Base-by-base conservation (phyloP, 2,888 invertebrate species). In the Caenorhabditis zanzibari region DNA sequence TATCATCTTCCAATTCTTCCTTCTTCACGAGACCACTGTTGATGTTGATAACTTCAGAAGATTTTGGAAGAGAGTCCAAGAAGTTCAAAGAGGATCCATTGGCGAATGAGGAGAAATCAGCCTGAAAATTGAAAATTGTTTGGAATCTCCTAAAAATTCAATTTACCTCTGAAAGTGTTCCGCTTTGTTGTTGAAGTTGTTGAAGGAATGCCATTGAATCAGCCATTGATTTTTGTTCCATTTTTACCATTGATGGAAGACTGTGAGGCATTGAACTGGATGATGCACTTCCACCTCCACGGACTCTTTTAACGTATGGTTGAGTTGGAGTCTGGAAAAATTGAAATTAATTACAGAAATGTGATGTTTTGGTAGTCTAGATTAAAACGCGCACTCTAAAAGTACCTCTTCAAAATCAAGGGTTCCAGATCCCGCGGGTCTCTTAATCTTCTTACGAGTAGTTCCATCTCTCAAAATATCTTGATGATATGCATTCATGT, bases 241-340 rank as follows among this genome's bases (percentile, higher is more conserved):
- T 68, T 59, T 63, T 77, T 14, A 77, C 56, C 77, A 77, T 77
- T 35, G 75, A 76, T 9, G 73, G 73, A 10, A 76, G 41, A 22
- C 22, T 24, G 22, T 68, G 41, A 35, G 22, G 19, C 7, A 22
- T 28, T 1, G 72, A 59, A 49, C 61, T 38, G 1, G 77, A 19
- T 38, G 26, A n/a, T 9, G 82, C 38, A 22, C 19, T 44, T 19
- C 73, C 63, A 4, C 87, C 88, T 12, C 88, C 89, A 24, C 90
- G 84, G 3, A 86, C 86, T 38, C 90, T 80, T 80, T 90, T 90
- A 41, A 90, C 90, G 76, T 90, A 90, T 3, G 90, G 90, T 71
- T 90, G 90, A 10, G 90, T 90, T 24, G 90, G 90, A 14, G 90
- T 90, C 90, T 90, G 85, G 66, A 89, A 73, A 38, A 49, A 24